A percentile compares a stretch with the other conserved stretches of the same genome.
Conservation (phyloP, 2,113 vertebrate species). For the Nothocercus julius region DNA sequence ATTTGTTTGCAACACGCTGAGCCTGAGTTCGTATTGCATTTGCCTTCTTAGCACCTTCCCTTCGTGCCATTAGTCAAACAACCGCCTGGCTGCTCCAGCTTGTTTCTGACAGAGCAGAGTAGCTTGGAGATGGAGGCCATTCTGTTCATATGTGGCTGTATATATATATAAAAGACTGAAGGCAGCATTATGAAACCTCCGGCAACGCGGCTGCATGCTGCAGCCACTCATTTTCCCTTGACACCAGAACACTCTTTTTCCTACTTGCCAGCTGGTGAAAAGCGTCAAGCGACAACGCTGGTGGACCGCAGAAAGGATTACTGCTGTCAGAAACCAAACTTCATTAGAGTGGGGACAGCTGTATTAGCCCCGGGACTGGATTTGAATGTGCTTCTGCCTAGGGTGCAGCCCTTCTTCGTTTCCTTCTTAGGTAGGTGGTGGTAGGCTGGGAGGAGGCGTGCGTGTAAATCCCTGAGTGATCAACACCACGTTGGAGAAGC, state of each 20-base stretch:
- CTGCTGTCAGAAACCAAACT: background rate
- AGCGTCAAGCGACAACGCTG: background rate
- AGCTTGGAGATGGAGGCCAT: slow-evolving; percentile 45
- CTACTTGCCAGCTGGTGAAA: slow-evolving; percentile 43
- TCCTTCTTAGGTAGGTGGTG: background rate
- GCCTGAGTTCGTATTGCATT: background rate
- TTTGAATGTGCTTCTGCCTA: accelerated
- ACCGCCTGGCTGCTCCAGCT: slow-evolving; percentile 39
- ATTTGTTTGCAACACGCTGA: slow-evolving; percentile 48
- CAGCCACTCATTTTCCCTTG: slow-evolving; percentile 47
- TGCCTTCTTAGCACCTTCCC: slow-evolving; percentile 57
- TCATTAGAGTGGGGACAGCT: background rate
- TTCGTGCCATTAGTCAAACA: slow-evolving; percentile 24
- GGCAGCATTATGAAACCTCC: slow-evolving; percentile 40
- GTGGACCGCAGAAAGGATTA: background rate
- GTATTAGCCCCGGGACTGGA: background rate
- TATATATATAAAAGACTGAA: slow-evolving; percentile 50
- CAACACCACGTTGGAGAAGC: background rate
- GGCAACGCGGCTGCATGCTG: background rate
- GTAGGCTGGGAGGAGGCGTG: background rate
- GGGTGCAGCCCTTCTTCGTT: background rate
- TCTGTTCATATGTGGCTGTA: background rate
- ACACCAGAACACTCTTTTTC: slow-evolving; percentile 42
- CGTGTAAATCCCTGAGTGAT: background rate
- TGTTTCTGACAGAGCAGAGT: slow-evolving; percentile 23